Evolutionary conservation across 2,888 invertebrate genomes (phyloP).

Genomic region (Tenthredo livida): DNA sequence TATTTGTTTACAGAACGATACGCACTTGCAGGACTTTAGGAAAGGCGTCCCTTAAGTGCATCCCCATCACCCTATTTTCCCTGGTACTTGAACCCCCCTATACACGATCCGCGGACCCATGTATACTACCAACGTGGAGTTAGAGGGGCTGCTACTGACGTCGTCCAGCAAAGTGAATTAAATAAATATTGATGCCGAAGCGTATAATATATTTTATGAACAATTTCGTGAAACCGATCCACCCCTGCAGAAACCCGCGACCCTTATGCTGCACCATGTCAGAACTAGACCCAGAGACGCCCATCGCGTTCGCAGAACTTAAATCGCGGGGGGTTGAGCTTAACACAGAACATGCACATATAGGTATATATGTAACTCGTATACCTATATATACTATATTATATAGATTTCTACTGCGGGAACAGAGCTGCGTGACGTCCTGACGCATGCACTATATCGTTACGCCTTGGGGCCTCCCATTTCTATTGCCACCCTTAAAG

Average conservation of each 20-base stretch:
- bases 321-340: constrained; percentile 1
- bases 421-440: constrained; percentile 31
- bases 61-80: neutral
- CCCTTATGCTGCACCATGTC: constrained; percentile 25
- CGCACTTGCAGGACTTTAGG: neutral
- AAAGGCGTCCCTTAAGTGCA: constrained; percentile 37
- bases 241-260: neutral
- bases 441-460: constrained; percentile 16
- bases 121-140: neutral
- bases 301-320: constrained; percentile 15
- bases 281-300: neutral
- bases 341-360: neutral
- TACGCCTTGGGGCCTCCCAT: neutral
- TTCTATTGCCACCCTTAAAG: constrained; percentile 38
- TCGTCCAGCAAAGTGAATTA: constrained; percentile 64
- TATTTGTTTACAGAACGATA: constrained; percentile 44
- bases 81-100: neutral
- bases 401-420: neutral
- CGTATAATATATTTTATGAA: constrained; percentile 63
- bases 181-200: constrained; percentile 63
- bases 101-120: constrained; percentile 50
- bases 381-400: too few relatives aligned
- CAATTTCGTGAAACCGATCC: constrained; percentile 65
- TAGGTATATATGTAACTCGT: too few relatives aligned
- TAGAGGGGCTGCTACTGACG: constrained; percentile 1